Base-by-base conservation (phyloP, 2,888 invertebrate species). In the Bombylius major region DNA sequence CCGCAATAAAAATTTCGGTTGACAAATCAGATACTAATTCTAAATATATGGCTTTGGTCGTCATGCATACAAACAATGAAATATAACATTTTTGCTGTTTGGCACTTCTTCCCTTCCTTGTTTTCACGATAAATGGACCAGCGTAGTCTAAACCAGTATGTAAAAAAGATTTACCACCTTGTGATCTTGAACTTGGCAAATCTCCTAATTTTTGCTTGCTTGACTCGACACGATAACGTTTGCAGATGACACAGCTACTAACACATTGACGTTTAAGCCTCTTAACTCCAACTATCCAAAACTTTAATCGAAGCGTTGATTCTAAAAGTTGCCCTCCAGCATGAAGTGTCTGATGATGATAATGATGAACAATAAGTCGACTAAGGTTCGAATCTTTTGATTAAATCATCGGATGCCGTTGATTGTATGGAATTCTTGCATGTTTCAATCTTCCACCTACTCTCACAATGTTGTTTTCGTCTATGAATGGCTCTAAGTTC, bases 1-100 rank as follows among this genome's bases (percentile, higher is more conserved):
- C 55, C 2, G 62, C 64, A 4, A 65, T 13, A 50, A 65, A 65
- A 0, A 59, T 56, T 9, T 63, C 58, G 2, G 63, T 60, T 1
- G 61, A 53, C 23, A 56, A n/a, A 36, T 47, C 50, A 11, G 11
- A n/a, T 3, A 53, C 50, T 34, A 48, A 23, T 49, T 55, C 59
- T 8, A 53, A 14, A 47, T 53, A 48, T 12, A 59, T 13, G 0
- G 55, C 55, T 32, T 54, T 56, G 1, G 50, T 57, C 1, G 47
- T n/a, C 11, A 55, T 12, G 23, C 57, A 57, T 6, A 57, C 32
- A 32, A 57, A 56, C 14, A 54, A 7, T 1, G 47, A 46, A 2
- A 54, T 48, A 32, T 53, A 56, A 0, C 31, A 23, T 12, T 57
- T 57, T 5, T 23, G 11, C 3, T n/a, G 39, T n/a, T 51, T 53